Base-by-base conservation (phyloP, 2,113 vertebrate species). In the Rhea pennata region DNA sequence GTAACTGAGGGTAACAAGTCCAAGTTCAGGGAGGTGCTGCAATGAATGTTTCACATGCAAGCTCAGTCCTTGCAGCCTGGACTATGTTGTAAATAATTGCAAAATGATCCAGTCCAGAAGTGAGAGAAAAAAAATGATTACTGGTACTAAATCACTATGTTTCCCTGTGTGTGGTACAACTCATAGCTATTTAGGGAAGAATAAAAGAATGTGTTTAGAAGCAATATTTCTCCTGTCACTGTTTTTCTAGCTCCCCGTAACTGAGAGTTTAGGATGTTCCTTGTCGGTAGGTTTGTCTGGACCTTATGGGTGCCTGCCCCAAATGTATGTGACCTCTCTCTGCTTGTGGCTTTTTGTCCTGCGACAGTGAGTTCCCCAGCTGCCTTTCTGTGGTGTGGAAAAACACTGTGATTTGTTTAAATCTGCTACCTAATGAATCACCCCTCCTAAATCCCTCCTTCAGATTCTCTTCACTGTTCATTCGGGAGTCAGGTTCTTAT, bases 391-490 rank as follows among this genome's bases (percentile, higher is more conserved):
- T 24, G 74, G 12, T 6, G 26, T 26, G 33, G 58, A 27, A 19
- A 51, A 62, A 23, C 40, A 9, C 10, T 11, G 75, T 33, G 29
- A 17, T 16, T 62, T 48, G 46, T 53, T 67, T 66, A 51, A 61
- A 51, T 4, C 46, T 56, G 39, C 56, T 66, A 39, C 69, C 29
- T 6, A 27, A 15, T 0, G 0, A 64, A 20, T 14, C 46, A 1
- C 23, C 2, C 29, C 36, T 59, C 15, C 9, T 12, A 4, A 9
- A 5, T 21, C 53, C 54, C 50, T 0, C 0, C 6, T 2, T 7
- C 0, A 0, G 42, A 54, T 61, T 19, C 53, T 20, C 62, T 2
- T 33, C 39, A 51, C 15, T 6, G 7, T 1, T 15, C 39, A 14
- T 16, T 21, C 64, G 2, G 4, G 53, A 76, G 44, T 11, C 27